Evolutionary conservation across 2,797 vertebrate genomes (phyloP), one percentile per base, ranked within the genome.

Genomic region (Parauchenoglanis punctatus): DNA sequence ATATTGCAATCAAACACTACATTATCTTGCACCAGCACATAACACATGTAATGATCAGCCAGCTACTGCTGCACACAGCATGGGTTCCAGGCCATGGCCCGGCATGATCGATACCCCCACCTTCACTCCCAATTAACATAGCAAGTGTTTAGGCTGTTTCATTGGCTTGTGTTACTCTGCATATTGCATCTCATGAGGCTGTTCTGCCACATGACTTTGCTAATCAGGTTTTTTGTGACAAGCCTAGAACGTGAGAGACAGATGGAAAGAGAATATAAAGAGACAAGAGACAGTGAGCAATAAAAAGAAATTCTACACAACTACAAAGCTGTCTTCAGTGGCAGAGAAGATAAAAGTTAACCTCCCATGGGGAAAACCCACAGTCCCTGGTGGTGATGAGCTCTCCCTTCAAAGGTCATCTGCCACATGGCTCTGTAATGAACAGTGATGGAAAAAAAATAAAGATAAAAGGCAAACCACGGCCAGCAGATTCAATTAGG

Each of bases 321-420:
- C 77, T 61, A 68, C 49, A 84, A 76, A 58, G 73, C 83, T 87
- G 84, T 67, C 40, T 46, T 83, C 72, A 87, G 56, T 65, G 78
- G 82, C 70, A 56, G 58, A n/a, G 12, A n/a, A 63, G 86, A 90
- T 91, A 84, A 91, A 91, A 87, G 85, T 72, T 76, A 84, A 77
- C 54, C 49, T 80, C 85, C 75, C 87, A 67, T 49, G 70, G 72
- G 81, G 87, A 85, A 87, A 88, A 86, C 63, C 81, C 83, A 86
- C 85, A 54, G 85, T 77, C 85, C 85, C 86, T 61, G 46, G 52
- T 81, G 35, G 44, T 84, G 88, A 92, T 87, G 83, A 83, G 83
- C 87, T 86, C 61, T 89, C 83, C 78, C 89, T 91, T 91, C 90
- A 91, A 90, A 90, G 89, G 90, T 92, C 90, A 84, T 59, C 86